These are phyloP conservation scores for Petaurus breviceps DNA, from an alignment of 2,113 vertebrate species.

Conservation along the genomic window DNA sequence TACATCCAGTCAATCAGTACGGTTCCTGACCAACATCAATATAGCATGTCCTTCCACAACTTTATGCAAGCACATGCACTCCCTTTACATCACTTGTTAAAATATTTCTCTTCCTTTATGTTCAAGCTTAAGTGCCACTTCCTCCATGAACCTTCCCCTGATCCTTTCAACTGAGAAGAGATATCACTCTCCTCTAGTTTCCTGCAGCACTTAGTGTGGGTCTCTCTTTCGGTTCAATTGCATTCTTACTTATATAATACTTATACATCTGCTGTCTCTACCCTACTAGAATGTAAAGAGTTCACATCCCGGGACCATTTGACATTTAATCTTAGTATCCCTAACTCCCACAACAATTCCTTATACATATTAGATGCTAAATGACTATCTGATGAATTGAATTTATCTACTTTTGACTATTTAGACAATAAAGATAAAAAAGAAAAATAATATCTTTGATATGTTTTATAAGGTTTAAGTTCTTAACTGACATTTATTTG, in stretches of 20 bases:
- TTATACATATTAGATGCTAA: not conserved
- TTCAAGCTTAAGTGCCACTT: too few relatives aligned
- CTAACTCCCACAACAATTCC: not conserved
- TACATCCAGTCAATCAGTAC: too few relatives aligned
- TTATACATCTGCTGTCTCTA: not conserved
- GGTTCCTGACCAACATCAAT: too few relatives aligned
- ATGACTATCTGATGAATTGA: not conserved
- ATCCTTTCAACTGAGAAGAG: not conserved
- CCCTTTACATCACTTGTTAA: not conserved
- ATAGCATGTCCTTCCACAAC: too few relatives aligned
- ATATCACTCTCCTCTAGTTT: not conserved
- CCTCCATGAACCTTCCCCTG: not conserved
- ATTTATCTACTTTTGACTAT: not conserved
- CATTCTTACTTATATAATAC: not conserved
- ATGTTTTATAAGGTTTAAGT: not conserved
- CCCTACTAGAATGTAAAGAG: not conserved
- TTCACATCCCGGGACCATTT: not conserved
- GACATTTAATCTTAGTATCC: not conserved
- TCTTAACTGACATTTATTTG: not conserved
- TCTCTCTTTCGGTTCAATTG: not conserved
- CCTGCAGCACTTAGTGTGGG: not conserved
- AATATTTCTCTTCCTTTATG: not conserved
- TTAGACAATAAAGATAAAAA: not conserved
- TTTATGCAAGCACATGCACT: too few relatives aligned
- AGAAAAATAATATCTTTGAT: not conserved